These are phyloP conservation scores for Anthoscopus minutus DNA, from an alignment of 2,113 vertebrate species.

Conservation along the genomic window DNA sequence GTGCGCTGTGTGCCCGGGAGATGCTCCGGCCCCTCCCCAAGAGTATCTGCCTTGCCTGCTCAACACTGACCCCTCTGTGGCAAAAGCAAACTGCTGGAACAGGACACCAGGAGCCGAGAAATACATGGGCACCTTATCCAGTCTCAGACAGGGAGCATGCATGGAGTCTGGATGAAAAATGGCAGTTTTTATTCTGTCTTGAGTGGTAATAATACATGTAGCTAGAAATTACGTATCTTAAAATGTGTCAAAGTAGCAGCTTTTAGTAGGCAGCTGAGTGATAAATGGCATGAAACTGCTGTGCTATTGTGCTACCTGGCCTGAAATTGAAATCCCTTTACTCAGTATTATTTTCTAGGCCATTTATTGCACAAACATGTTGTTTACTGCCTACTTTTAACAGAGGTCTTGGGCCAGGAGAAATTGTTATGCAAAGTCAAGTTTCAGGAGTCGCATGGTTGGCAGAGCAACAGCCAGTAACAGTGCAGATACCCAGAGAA, in stretches of 20 bases:
- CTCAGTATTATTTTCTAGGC: background rate
- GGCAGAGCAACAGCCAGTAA: background rate
- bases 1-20: rapidly evolving
- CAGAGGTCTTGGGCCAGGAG: background rate
- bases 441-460: background rate
- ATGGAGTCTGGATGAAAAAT: background rate
- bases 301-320: background rate
- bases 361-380: background rate
- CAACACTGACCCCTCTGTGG: background rate
- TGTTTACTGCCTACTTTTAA: background rate
- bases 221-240: background rate
- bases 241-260: background rate
- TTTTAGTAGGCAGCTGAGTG: background rate
- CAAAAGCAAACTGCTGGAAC: background rate
- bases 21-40: background rate
- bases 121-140: background rate
- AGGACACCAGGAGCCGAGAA: background rate
- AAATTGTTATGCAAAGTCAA: background rate
- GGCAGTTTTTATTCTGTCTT: background rate
- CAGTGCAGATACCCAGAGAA: background rate
- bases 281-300: background rate
- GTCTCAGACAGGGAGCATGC: background rate
- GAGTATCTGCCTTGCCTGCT: background rate
- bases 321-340: background rate
- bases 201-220: background rate